phyloP scores from a whole-genome alignment of 2,113 vertebrate species.

The Engystomops pustulosus region DNA sequence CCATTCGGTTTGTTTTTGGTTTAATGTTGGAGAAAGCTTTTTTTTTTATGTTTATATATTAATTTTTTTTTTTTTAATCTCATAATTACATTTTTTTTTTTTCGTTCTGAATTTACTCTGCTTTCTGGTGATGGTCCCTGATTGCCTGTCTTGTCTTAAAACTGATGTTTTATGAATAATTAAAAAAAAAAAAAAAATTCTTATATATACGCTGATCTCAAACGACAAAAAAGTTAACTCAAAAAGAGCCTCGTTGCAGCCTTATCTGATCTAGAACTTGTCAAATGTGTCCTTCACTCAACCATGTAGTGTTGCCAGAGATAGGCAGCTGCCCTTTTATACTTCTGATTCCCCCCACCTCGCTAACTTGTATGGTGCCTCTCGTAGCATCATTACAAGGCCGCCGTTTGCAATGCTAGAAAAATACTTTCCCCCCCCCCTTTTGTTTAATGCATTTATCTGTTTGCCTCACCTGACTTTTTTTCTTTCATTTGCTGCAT shows the following conservation, averaged over 20 bases:
- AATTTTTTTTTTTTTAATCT: not conserved
- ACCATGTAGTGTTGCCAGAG: constrained; percentile 70
- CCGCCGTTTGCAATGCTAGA: constrained; percentile 67
- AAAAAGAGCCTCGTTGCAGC: constrained; percentile 98
- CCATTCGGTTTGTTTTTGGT: constrained; percentile 69
- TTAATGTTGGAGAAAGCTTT: constrained; percentile 49
- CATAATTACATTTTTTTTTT: no score
- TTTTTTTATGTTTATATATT: constrained; percentile 55
- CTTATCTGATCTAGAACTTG: constrained; percentile 90
- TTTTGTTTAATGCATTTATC: constrained; percentile 72
- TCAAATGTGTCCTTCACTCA: constrained; percentile 70
- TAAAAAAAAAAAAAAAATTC: constrained; percentile 70
- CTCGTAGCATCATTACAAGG: constrained; percentile 65
- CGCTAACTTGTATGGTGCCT: constrained; percentile 68
- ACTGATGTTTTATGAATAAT: constrained; percentile 69
- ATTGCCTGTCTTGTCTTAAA: constrained; percentile 99
- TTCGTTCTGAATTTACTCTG: constrained; percentile 74
- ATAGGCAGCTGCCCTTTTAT: constrained; percentile 65
- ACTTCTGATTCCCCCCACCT: constrained; percentile 61
- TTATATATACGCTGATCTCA: constrained; percentile 55
- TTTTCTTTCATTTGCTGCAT: constrained; percentile 72
- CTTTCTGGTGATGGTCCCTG: constrained; percentile 97
- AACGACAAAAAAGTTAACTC: constrained; percentile 65
- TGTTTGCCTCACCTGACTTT: constrained; percentile 64
- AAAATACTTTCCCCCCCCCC: constrained; percentile 65